Percentiles rank a stretch among this genome's conserved stretches.
Evolutionary conservation across 53 echinoderm and acorn worm species (phyloP).

Genomic region (Stichopus horrens): DNA sequence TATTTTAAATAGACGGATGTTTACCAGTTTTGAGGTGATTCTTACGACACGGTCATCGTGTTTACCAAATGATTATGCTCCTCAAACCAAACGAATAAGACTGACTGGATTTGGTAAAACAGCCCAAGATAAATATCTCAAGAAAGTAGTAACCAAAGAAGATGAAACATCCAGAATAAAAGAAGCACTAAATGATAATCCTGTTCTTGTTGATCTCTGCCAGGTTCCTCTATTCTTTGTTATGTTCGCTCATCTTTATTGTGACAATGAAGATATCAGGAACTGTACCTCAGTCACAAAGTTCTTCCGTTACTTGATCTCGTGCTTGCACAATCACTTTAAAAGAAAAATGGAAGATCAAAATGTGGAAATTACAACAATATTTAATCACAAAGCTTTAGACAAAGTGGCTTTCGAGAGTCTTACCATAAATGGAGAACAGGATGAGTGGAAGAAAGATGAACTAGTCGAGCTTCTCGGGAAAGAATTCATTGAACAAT

Average conservation of each 20-base stretch:
- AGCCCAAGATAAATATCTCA: slow-evolving; percentile 20
- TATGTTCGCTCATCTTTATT: neutral
- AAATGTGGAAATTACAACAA: neutral
- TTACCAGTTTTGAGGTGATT: neutral
- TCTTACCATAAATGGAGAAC: neutral
- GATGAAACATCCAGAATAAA: neutral
- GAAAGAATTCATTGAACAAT: neutral
- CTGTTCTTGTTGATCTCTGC: slow-evolving; percentile 5
- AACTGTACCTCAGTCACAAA: slow-evolving; percentile 11
- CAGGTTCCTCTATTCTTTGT: slow-evolving; percentile 13
- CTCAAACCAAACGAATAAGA: slow-evolving; percentile 21
- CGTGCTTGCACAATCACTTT: neutral
- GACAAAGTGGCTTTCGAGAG: neutral
- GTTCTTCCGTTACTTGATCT: slow-evolving; percentile 7
- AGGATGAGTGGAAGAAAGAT: neutral
- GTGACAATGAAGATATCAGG: neutral
- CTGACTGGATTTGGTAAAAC: slow-evolving; percentile 15
- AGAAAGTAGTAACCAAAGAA: neutral
- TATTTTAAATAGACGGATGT: slow-evolving; percentile 10
- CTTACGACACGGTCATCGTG: slow-evolving; percentile 8
- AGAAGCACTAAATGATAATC: slow-evolving; percentile 16
- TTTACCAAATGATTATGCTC: slow-evolving; percentile 10
- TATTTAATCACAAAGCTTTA: neutral
- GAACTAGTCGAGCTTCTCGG: neutral
- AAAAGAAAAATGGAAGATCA: slow-evolving; percentile 2